Percentiles rank a stretch among this genome's conserved stretches.
Evolutionary conservation across 1,140 invertebrate genomes (phyloP).

Genomic region (Teleogryllus occipitalis): DNA sequence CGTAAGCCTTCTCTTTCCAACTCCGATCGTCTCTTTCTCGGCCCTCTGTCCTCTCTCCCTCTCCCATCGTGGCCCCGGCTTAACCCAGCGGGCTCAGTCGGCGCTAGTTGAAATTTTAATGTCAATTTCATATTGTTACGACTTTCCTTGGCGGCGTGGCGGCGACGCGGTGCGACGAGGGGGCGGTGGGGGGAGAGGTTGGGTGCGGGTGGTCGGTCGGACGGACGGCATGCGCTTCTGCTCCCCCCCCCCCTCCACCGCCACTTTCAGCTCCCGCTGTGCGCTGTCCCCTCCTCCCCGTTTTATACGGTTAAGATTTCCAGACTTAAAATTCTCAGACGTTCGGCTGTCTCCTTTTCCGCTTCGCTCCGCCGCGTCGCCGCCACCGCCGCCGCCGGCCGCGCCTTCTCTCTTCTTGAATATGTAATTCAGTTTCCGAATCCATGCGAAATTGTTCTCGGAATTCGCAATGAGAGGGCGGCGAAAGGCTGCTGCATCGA

Average conservation of each 20-base stretch:
- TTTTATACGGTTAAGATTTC: slow-evolving; percentile 5
- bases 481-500: background rate
- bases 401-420: background rate
- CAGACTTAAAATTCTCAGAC: background rate
- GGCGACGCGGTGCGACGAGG: background rate
- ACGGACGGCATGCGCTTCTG: background rate
- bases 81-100: background rate
- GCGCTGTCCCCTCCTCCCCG: background rate
- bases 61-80: background rate
- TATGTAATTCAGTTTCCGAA: slow-evolving; percentile 5
- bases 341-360: background rate
- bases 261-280: background rate
- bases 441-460: background rate
- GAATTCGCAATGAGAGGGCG: background rate
- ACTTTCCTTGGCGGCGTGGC: background rate
- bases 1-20: too few relatives aligned
- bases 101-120: slow-evolving; percentile 5
- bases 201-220: too few relatives aligned
- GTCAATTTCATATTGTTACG: slow-evolving; percentile 5
- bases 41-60: background rate
- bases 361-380: background rate
- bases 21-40: background rate
- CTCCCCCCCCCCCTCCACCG: too few relatives aligned
- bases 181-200: background rate
- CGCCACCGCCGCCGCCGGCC: too few relatives aligned